These are phyloP conservation scores for Pseudomyrmex flavicornis DNA, from an alignment of 1,140 invertebrate genomes.

Conservation along the genomic window DNA sequence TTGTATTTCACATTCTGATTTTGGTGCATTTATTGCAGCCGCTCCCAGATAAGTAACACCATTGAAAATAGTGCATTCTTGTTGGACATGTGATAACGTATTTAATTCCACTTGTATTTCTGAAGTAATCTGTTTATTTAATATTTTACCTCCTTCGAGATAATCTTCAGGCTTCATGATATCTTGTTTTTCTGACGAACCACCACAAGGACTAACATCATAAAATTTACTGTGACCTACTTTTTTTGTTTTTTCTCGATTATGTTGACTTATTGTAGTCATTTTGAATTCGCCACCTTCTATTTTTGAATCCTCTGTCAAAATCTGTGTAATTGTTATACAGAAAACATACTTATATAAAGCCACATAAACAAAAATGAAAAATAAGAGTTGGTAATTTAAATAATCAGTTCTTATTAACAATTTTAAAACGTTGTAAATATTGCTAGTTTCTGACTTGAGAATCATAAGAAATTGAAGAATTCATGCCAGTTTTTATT, in stretches of 20 bases:
- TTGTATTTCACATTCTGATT: slow-evolving; percentile 98
- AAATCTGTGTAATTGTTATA: slow-evolving; percentile 70
- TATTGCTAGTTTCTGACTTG: too few relatives aligned
- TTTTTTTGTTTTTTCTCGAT: slow-evolving; percentile 76
- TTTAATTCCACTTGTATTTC: slow-evolving; percentile 73
- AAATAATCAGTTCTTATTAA: too few relatives aligned
- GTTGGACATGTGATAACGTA: slow-evolving; percentile 90
- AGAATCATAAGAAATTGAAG: too few relatives aligned
- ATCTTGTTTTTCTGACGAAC: slow-evolving; percentile 90
- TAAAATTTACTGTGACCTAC: slow-evolving; percentile 85
- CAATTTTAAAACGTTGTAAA: too few relatives aligned
- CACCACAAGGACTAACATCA: slow-evolving; percentile 75
- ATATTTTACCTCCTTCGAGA: slow-evolving; percentile 87
- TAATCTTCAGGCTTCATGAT: slow-evolving; percentile 91
- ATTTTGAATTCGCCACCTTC: slow-evolving; percentile 77
- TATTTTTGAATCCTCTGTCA: slow-evolving; percentile 84
- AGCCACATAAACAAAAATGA: too few relatives aligned
- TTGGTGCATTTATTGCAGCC: slow-evolving; percentile 96
- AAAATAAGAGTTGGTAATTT: too few relatives aligned
- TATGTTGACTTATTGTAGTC: slow-evolving; percentile 60
- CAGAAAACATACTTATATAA: slow-evolving; percentile 1
- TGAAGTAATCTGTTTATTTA: slow-evolving; percentile 1
- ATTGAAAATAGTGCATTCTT: slow-evolving; percentile 96
- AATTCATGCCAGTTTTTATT: too few relatives aligned
- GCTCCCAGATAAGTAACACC: slow-evolving; percentile 97